Evolutionary conservation across 2,113 vertebrate species (phyloP).

Genomic region (Mesocricetus auratus): DNA sequence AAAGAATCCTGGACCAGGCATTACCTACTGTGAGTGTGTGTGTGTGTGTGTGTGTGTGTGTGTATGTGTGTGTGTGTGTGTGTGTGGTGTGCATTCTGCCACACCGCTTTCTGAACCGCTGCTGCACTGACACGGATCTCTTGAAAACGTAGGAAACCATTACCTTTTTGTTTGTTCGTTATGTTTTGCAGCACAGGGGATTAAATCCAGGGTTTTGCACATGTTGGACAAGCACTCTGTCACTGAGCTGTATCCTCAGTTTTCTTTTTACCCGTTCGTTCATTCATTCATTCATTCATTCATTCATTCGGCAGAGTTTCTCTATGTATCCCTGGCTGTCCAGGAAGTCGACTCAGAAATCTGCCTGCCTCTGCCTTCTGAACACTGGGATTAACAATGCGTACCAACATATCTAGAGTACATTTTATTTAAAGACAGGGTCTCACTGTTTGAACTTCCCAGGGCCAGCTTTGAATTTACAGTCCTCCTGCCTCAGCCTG

Average conservation of each 20-base stretch:
- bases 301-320: background rate
- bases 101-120: background rate
- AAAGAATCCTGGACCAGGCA: background rate
- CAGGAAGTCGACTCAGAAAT: background rate
- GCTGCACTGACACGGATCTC: background rate
- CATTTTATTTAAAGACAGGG: background rate
- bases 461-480: background rate
- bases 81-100: rapidly evolving
- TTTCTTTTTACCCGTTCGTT: background rate
- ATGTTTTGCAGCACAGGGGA: background rate
- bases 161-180: background rate
- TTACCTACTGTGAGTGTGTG: background rate
- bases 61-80: rapidly evolving
- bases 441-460: background rate
- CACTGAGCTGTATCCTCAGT: background rate
- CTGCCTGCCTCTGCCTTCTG: background rate
- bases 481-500: background rate
- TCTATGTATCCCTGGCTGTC: background rate
- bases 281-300: too few species aligned
- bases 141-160: background rate
- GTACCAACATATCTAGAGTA: background rate
- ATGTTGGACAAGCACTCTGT: background rate
- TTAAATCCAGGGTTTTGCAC: background rate
- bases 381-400: background rate
- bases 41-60: background rate